Percentiles rank a stretch among this genome's conserved stretches.
phyloP scores from a whole-genome alignment of 2,113 vertebrate genomes.

The Callipepla californica region DNA sequence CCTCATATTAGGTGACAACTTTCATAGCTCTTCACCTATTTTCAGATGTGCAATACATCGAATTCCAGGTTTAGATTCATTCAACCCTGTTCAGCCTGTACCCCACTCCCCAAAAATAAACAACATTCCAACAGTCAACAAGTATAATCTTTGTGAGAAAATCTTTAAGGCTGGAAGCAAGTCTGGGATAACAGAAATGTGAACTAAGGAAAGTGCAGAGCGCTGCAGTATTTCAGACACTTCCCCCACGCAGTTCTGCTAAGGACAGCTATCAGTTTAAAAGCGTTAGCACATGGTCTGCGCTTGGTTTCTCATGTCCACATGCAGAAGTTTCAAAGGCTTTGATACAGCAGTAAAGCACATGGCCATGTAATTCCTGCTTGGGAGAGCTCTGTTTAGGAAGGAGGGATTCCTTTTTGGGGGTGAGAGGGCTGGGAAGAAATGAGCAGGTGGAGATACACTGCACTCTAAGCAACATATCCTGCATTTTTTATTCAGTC shows the following conservation, averaged over 20 bases:
- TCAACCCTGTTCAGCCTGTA: neutral
- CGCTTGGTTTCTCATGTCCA: neutral
- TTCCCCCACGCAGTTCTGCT: neutral
- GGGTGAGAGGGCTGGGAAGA: neutral
- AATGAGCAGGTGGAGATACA: neutral
- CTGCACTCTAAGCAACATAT: neutral
- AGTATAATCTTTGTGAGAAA: slow-evolving; percentile 1
- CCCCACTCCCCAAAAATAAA: neutral
- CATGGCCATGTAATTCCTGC: neutral
- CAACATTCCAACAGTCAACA: neutral
- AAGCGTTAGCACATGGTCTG: neutral
- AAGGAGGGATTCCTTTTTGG: neutral
- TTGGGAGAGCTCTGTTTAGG: neutral
- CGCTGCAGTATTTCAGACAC: neutral
- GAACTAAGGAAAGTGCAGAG: neutral
- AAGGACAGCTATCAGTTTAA: neutral
- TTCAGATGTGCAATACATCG: neutral
- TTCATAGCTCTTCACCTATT: neutral
- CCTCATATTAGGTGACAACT: neutral
- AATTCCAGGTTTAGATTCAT: neutral
- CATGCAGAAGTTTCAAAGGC: neutral
- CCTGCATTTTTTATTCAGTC: neutral
- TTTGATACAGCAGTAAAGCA: neutral
- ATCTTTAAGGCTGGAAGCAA: neutral
- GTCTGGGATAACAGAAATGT: neutral